A percentile compares a stretch with the other conserved stretches of the same genome.
These are phyloP conservation scores for Aphidius colemani DNA, from an alignment of 2,888 invertebrate genomes.

Conservation along the genomic window DNA sequence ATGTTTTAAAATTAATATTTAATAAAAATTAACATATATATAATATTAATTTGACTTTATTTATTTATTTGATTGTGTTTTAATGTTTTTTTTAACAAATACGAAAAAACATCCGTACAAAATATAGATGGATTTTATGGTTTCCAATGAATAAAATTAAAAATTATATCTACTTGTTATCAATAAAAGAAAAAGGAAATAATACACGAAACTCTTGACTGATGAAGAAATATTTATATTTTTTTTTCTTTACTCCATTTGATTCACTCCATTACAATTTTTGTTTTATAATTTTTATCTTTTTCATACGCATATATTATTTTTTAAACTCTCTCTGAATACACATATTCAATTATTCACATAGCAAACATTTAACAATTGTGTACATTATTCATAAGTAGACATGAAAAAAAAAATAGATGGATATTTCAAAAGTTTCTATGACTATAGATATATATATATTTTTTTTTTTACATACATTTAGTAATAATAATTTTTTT, in stretches of 20 bases:
- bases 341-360: background rate
- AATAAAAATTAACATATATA: no score
- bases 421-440: no score
- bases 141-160: no score
- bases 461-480: background rate
- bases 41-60: no score
- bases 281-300: background rate
- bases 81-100: no score
- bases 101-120: no score
- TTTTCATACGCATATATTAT: no score
- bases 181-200: background rate
- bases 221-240: background rate
- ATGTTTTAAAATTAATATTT: no score
- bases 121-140: no score
- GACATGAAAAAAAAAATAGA: background rate
- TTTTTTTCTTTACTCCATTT: background rate
- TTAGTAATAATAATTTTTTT: background rate
- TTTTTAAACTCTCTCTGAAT: background rate
- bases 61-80: no score
- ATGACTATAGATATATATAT: no score
- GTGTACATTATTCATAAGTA: background rate
- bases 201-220: background rate
- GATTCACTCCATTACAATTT: background rate
- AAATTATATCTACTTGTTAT: no score
- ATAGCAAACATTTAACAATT: background rate